A percentile compares a stretch with the other conserved stretches of the same genome.
phyloP scores from a whole-genome alignment of 2,888 invertebrate species.

The Macaria liturata region DNA sequence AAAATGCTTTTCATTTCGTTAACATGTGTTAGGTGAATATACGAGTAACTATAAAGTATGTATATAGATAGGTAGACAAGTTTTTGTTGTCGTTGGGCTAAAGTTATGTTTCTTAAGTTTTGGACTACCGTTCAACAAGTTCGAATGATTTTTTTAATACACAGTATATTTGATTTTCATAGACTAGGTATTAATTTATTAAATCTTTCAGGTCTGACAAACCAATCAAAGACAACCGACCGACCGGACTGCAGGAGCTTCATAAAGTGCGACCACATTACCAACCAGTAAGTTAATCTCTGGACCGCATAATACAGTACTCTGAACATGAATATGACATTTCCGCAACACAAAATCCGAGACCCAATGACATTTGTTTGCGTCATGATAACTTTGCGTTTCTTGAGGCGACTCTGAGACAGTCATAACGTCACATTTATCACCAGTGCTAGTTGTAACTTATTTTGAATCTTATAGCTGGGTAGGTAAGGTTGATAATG shows the following conservation, averaged over 20 bases:
- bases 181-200: no score
- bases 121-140: no score
- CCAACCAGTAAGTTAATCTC: slow-evolving; percentile 54
- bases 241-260: slow-evolving; percentile 45
- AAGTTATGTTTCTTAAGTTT: no score
- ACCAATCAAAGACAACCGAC: slow-evolving; percentile 36
- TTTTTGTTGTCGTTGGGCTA: no score
- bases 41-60: no score
- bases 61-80: no score
- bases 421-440: slow-evolving; percentile 47
- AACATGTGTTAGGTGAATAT: no score
- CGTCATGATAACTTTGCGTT: slow-evolving; percentile 41
- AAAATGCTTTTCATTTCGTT: no score
- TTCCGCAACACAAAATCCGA: slow-evolving; percentile 34
- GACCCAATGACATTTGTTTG: slow-evolving; percentile 41
- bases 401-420: slow-evolving; percentile 42
- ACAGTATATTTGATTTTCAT: no score
- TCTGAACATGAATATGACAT: slow-evolving; percentile 33
- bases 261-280: slow-evolving; percentile 48
- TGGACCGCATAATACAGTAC: no score
- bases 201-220: slow-evolving; percentile 46
- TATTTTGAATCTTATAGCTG: slow-evolving; percentile 40
- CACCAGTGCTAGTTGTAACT: slow-evolving; percentile 33
- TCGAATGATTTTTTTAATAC: no score
- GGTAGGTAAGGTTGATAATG: slow-evolving; percentile 37